A percentile compares a stretch with the other conserved stretches of the same genome.
phyloP scores from a whole-genome alignment of 1,140 invertebrate genomes.

The Leptinotarsa undecemlineata region DNA sequence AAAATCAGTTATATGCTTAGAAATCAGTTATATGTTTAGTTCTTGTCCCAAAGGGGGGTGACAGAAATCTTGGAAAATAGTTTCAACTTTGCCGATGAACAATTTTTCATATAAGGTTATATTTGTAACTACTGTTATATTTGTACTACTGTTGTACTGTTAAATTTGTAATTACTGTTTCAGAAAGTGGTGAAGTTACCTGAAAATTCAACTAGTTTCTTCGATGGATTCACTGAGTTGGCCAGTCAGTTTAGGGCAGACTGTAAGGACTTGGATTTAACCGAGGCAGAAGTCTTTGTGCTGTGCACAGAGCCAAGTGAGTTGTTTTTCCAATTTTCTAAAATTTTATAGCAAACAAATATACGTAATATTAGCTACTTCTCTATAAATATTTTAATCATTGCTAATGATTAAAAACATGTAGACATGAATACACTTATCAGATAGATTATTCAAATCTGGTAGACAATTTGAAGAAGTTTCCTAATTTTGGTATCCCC shows the following conservation, averaged over 20 bases:
- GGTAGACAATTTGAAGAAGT: background rate
- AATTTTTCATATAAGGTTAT: background rate
- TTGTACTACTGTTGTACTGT: too few species aligned
- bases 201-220: constrained; percentile 60
- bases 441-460: too few species aligned
- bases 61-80: too few species aligned
- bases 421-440: too few species aligned
- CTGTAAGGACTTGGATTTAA: constrained; percentile 63
- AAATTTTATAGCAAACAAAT: background rate
- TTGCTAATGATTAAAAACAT: background rate
- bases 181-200: constrained; percentile 58
- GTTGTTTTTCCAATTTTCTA: constrained; percentile 12
- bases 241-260: constrained; percentile 61
- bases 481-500: background rate
- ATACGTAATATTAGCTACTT: background rate
- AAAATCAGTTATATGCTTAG: constrained; percentile 10
- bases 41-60: too few species aligned
- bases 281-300: constrained; percentile 60
- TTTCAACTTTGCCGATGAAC: background rate
- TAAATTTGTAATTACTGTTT: constrained; percentile 37
- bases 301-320: constrained; percentile 59
- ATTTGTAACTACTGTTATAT: too few species aligned
- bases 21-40: too few species aligned
- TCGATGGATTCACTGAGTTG: constrained; percentile 63
- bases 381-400: background rate